phyloP scores from a whole-genome alignment of 2,888 invertebrate species.

The Apamea sordens region DNA sequence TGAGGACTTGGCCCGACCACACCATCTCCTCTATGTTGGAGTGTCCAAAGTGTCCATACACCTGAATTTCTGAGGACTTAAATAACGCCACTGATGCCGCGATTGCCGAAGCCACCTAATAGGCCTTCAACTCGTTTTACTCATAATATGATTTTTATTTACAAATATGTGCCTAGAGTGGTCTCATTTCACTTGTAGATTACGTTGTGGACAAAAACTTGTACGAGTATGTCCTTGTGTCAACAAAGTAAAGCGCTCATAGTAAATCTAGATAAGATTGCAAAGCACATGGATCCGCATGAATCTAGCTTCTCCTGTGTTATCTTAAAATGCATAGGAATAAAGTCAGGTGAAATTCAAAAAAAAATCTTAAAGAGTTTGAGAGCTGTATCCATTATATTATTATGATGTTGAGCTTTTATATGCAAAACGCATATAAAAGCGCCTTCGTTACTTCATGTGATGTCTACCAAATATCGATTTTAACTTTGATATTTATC shows the following conservation, averaged over 20 bases:
- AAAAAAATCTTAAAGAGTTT: neutral
- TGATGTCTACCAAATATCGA: neutral
- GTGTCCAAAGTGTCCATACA: neutral
- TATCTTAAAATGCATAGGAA: neutral
- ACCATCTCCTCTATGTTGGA: neutral
- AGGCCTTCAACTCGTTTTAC: neutral
- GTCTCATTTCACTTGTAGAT: constrained; percentile 22
- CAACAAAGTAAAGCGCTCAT: neutral
- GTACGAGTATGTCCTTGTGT: constrained; percentile 2
- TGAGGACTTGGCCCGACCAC: neutral
- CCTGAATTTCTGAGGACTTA: neutral
- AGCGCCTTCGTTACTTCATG: neutral
- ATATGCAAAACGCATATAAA: neutral
- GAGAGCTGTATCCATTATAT: no score
- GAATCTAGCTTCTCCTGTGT: neutral
- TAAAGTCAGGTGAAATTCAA: neutral
- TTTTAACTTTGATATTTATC: neutral
- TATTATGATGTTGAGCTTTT: neutral
- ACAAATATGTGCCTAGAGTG: neutral
- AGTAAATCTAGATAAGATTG: neutral
- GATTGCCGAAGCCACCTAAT: no score
- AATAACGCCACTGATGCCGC: neutral
- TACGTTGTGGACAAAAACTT: constrained; percentile 1
- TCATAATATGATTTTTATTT: neutral
- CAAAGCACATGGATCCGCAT: neutral